These are phyloP conservation scores for Amphilophus citrinellus DNA, from an alignment of 2,113 vertebrate species.

Conservation along the genomic window DNA sequence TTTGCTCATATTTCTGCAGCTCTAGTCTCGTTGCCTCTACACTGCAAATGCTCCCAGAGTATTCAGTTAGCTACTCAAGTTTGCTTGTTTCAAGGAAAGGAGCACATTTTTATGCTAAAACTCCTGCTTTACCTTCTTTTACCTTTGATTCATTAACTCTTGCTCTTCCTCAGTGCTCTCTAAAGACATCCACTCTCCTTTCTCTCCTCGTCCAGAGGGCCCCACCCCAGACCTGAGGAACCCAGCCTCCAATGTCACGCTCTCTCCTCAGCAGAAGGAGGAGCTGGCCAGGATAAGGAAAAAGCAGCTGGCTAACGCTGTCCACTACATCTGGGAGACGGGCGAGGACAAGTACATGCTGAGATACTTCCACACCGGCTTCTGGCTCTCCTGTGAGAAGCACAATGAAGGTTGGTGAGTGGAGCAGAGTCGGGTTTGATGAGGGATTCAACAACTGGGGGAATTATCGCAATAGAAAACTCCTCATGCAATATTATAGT, in stretches of 20 bases:
- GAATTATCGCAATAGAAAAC: accelerated
- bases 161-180: too few relatives aligned
- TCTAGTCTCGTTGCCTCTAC: accelerated
- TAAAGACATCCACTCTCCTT: neutral
- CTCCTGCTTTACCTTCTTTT: neutral
- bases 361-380: slow-evolving; percentile 87
- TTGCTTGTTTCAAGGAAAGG: neutral
- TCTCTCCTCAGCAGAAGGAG: slow-evolving; percentile 73
- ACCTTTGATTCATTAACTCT: neutral
- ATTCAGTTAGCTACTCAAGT: neutral
- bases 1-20: neutral
- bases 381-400: slow-evolving; percentile 88
- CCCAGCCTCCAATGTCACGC: slow-evolving; percentile 59
- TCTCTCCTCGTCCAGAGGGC: slow-evolving; percentile 55
- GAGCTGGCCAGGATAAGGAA: slow-evolving; percentile 65
- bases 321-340: slow-evolving; percentile 88
- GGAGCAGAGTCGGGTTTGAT: neutral
- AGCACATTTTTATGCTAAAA: neutral
- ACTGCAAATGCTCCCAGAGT: neutral
- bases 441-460: accelerated
- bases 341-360: slow-evolving; percentile 88
- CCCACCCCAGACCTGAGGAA: slow-evolving; percentile 71
- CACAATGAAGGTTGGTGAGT: slow-evolving; percentile 78
- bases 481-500: accelerated
- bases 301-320: slow-evolving; percentile 80